Percentiles rank a stretch among this genome's conserved stretches.
Conservation (phyloP, 2,888 invertebrate species). For the Mimumesa dahlbomi region DNA sequence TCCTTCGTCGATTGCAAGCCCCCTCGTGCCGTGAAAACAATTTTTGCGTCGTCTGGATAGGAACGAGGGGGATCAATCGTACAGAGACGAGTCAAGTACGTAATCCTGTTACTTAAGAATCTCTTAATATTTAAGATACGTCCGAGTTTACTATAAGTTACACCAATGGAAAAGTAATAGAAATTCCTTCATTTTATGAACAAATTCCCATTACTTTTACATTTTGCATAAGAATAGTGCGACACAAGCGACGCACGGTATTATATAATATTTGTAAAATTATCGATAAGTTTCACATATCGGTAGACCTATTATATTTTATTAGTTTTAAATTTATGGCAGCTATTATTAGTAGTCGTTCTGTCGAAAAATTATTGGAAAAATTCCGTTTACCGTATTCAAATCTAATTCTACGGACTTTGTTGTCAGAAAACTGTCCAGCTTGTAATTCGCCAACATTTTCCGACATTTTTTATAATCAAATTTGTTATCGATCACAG, state of each 20-base stretch:
- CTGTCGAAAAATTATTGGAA: too few species aligned
- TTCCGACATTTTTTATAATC: constrained; percentile 9
- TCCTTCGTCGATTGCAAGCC: too few species aligned
- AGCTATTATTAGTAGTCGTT: constrained; percentile 23
- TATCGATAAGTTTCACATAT: background rate
- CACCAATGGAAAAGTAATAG: too few species aligned
- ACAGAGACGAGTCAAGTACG: constrained; percentile 20
- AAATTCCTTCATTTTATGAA: too few species aligned
- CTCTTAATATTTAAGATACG: constrained; percentile 14
- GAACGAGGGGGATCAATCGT: background rate
- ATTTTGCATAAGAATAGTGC: too few species aligned
- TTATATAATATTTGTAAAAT: background rate
- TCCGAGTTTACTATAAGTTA: too few species aligned
- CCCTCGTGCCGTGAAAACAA: too few species aligned
- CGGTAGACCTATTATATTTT: constrained; percentile 10
- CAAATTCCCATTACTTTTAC: too few species aligned
- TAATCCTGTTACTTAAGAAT: constrained; percentile 28
- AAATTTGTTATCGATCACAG: constrained; percentile 20
- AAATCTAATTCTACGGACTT: too few species aligned
- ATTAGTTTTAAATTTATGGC: constrained; percentile 25
- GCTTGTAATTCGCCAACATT: constrained; percentile 15
- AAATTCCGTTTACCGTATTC: too few species aligned
- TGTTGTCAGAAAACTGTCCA: too few species aligned
- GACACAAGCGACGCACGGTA: background rate
- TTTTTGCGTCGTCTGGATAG: too few species aligned